Conservation (phyloP, 2,888 invertebrate genomes). For the Cheilosia vulpina region DNA sequence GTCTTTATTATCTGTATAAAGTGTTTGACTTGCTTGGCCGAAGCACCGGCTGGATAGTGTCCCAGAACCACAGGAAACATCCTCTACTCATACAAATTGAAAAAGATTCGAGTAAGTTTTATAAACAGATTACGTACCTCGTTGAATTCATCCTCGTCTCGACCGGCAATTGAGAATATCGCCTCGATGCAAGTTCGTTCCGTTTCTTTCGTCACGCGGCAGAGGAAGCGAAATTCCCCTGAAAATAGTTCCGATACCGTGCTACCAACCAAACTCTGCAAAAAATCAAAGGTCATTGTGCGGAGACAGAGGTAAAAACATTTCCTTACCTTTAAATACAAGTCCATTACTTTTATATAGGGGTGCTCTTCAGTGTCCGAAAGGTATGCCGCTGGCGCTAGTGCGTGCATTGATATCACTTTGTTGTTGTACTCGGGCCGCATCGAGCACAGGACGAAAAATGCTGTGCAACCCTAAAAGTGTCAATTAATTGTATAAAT, state of each 20-base stretch:
- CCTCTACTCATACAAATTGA: constrained; percentile 81
- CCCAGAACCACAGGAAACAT: constrained; percentile 87
- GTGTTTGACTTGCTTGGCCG: constrained; percentile 86
- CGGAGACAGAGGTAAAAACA: too few species aligned
- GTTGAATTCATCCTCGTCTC: constrained; percentile 82
- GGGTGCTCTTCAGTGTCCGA: constrained; percentile 81
- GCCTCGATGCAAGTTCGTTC: constrained; percentile 82
- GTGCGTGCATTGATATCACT: constrained; percentile 87
- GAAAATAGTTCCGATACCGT: constrained; percentile 82
- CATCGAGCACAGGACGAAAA: constrained; percentile 88
- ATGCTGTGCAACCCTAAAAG: constrained; percentile 87
- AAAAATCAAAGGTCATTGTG: background rate
- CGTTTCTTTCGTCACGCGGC: constrained; percentile 82
- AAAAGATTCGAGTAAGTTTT: background rate
- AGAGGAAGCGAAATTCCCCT: constrained; percentile 81
- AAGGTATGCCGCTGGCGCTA: constrained; percentile 89
- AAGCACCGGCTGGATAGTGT: constrained; percentile 87
- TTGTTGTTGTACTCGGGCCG: constrained; percentile 88
- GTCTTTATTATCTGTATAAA: constrained; percentile 85
- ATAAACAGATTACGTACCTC: constrained; percentile 76
- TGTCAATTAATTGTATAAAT: background rate
- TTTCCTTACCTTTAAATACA: constrained; percentile 81
- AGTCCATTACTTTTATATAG: constrained; percentile 80
- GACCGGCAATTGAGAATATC: constrained; percentile 81
- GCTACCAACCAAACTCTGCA: constrained; percentile 81